Evolutionary conservation across 2,888 invertebrate genomes (phyloP).

Genomic region (Pogonocherus hispidulus): DNA sequence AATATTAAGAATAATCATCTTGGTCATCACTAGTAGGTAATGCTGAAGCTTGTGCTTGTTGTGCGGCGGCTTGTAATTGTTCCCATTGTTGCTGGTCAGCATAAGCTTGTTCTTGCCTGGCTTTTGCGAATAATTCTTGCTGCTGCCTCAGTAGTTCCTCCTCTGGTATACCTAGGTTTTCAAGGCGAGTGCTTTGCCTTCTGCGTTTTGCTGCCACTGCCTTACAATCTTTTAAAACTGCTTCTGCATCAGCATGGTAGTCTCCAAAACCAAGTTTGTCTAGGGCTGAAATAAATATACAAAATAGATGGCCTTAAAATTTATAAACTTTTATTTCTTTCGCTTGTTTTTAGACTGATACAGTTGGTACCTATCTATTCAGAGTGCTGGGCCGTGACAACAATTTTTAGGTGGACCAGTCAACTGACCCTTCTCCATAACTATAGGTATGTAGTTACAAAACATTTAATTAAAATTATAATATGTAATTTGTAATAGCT

Average conservation of each 20-base stretch:
- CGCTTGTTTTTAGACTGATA: no score
- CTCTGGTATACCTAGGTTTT: constrained; percentile 98
- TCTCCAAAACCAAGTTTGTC: constrained; percentile 93
- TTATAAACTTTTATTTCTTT: no score
- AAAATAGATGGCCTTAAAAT: no score
- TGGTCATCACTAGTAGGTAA: constrained; percentile 69
- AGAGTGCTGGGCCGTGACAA: no score
- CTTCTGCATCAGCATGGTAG: constrained; percentile 95
- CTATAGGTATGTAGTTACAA: no score
- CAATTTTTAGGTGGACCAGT: no score
- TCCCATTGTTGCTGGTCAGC: constrained; percentile 95
- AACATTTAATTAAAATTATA: no score
- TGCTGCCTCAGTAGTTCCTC: constrained; percentile 96
- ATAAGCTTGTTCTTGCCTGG: constrained; percentile 92
- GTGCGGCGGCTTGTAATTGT: constrained; percentile 81
- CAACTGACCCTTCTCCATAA: no score
- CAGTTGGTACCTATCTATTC: no score
- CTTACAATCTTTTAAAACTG: constrained; percentile 95
- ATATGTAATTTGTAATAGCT: no score
- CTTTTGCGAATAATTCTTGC: constrained; percentile 97
- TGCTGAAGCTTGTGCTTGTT: constrained; percentile 72
- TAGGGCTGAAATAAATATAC: constrained; percentile 74
- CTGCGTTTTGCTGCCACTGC: constrained; percentile 96
- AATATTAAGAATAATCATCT: constrained; percentile 57
- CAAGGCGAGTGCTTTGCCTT: constrained; percentile 94